Evolutionary conservation across 2,888 invertebrate genomes (phyloP).

Genomic region (Exephanes ischioxanthus): DNA sequence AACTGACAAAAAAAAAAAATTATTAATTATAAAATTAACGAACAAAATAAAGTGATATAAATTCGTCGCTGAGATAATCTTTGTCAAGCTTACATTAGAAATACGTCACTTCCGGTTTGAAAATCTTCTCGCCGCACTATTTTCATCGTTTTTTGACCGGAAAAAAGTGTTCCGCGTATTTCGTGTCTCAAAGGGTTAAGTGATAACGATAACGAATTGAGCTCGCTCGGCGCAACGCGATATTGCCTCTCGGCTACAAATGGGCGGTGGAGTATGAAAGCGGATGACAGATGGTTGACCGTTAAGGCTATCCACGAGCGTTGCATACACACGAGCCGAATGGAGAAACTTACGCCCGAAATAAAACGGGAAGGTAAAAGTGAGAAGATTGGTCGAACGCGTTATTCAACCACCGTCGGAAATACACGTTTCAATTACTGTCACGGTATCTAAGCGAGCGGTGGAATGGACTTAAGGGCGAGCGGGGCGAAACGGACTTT

Average conservation of each 20-base stretch:
- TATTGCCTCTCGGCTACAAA: conserved; percentile 9
- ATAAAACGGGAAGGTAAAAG: conserved; percentile 11
- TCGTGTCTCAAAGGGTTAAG: neutral
- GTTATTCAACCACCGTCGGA: conserved; percentile 16
- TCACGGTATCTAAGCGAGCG: conserved; percentile 23
- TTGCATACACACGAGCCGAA: conserved; percentile 17
- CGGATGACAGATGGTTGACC: conserved; percentile 40
- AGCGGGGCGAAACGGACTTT: neutral
- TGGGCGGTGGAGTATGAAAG: conserved; percentile 7
- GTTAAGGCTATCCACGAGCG: conserved; percentile 26
- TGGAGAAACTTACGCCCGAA: neutral
- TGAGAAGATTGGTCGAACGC: conserved; percentile 42
- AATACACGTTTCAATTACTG: conserved; percentile 65
- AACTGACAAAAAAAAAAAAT: neutral
- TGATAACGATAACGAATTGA: conserved; percentile 1
- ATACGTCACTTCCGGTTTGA: neutral
- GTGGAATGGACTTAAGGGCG: conserved; percentile 16
- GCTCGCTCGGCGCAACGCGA: conserved; percentile 8
- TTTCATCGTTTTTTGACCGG: neutral
- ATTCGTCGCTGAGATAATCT: neutral
- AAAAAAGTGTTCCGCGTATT: neutral
- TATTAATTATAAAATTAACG: neutral
- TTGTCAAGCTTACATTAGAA: neutral
- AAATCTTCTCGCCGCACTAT: neutral
- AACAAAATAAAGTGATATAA: neutral